Base-by-base conservation (phyloP, 2,888 invertebrate species). In the Heliothis peltigera region DNA sequence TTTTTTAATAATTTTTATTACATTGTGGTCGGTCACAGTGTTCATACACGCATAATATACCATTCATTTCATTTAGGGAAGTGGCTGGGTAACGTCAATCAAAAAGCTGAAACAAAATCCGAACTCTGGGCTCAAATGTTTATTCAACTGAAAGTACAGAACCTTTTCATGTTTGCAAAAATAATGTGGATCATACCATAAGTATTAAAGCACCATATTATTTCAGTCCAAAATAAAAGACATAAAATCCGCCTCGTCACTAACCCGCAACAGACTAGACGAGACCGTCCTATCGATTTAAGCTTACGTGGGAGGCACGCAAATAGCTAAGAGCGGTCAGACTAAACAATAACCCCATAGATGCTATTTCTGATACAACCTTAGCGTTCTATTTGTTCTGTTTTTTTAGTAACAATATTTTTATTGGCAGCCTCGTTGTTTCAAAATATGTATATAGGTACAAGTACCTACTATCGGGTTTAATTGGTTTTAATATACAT, bases 291-390 rank as follows among this genome's bases (percentile, higher is more conserved):
- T 78, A 87, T 88, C 83, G 87, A 88, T 86, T 81, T 53, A 48
- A 65, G 66, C 71, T 71, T 73, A 71, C 75, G 82, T 77, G 76
- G 77, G 80, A 82, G 77, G 74, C 76, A 72, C 80, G 83, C 83
- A 84, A 87, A 87, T 85, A 87, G 81, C 73, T 70, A 58, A 75
- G 70, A 73, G 77, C 69, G 79, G 72, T 77, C 78, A 76, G 65
- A 73, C 75, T 77, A 81, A 83, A 85, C 83, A 82, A 81, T 80
- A 79, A 80, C 65, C 71, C 65, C 68, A 61, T n/a, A n/a, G n/a
- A n/a, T 43, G 63, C 73, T 80, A 74, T 79, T 75, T 64, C 49
- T 58, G 57, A 42, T 32, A 67, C 46, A 64, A 6, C 48, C n/a
- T 63, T 64, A 39, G 55, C 48, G 44, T 58, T 32, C 32, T 32